Conservation (phyloP, 2,888 invertebrate species). For the Microctonus hyperodae region DNA sequence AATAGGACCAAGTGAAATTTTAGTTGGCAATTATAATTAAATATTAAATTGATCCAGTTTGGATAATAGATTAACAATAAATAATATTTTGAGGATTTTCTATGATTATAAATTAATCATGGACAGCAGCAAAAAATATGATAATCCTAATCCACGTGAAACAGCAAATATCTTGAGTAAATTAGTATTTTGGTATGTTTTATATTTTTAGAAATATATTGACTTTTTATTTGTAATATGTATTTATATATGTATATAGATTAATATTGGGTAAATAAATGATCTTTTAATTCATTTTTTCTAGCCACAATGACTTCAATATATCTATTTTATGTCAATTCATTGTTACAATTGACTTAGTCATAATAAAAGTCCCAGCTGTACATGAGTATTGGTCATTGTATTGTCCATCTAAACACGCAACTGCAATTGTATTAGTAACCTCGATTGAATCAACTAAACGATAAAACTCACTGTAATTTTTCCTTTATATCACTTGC, state of each 20-base stretch:
- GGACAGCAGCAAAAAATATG: slow-evolving; percentile 71
- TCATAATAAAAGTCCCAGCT: neutral
- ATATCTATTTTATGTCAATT: neutral
- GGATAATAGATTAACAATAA: neutral
- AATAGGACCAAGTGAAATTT: neutral
- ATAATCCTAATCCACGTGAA: slow-evolving; percentile 70
- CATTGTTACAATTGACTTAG: neutral
- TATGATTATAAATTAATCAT: no score
- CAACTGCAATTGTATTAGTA: neutral
- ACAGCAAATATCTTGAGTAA: slow-evolving; percentile 69
- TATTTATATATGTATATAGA: neutral
- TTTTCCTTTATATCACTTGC: neutral
- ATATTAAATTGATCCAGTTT: no score
- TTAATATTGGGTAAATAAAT: neutral
- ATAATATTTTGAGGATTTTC: no score
- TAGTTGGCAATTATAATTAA: no score
- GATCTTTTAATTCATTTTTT: neutral
- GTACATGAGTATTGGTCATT: neutral
- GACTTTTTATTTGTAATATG: neutral
- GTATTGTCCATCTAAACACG: neutral
- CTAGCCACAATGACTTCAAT: neutral
- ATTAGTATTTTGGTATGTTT: slow-evolving; percentile 71
- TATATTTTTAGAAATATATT: neutral
- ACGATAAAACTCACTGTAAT: neutral
- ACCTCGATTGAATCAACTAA: neutral